Evolutionary conservation across 2,797 vertebrate genomes (phyloP).

Genomic region (Ctenochaetus hawaiiensis): DNA sequence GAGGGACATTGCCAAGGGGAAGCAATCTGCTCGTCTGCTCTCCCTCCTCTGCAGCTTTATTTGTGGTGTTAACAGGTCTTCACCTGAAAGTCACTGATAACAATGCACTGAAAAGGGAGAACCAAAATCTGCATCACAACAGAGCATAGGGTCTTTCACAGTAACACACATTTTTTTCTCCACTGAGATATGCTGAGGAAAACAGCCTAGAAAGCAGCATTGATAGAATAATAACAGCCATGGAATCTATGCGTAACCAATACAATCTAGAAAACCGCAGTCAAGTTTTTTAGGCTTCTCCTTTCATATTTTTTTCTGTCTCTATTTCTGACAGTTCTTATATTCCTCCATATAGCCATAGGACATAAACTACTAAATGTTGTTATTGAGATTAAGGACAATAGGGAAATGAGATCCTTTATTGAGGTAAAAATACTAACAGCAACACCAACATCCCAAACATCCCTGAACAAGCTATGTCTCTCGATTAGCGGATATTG

Average conservation of each 20-base stretch:
- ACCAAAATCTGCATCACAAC: slow-evolving; percentile 19
- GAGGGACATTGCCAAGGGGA: slow-evolving; percentile 73
- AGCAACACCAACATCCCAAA: neutral
- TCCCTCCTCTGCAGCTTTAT: slow-evolving; percentile 36
- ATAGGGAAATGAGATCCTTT: neutral
- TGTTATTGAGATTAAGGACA: neutral
- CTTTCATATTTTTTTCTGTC: neutral
- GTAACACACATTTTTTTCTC: neutral
- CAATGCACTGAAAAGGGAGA: neutral
- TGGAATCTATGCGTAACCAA: neutral
- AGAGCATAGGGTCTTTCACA: slow-evolving; percentile 10
- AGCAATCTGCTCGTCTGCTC: slow-evolving; percentile 72
- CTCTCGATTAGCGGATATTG: too few relatives aligned
- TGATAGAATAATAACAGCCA: slow-evolving; percentile 2
- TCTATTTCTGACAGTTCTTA: neutral
- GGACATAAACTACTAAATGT: neutral
- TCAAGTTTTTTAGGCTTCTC: neutral
- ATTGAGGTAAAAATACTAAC: neutral
- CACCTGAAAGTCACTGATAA: slow-evolving; percentile 42
- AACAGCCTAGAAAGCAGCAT: neutral
- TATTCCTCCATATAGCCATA: neutral
- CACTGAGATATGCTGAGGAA: slow-evolving; percentile 1
- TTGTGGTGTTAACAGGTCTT: slow-evolving; percentile 54
- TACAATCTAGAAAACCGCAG: neutral
- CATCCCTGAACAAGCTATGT: too few relatives aligned